These are phyloP conservation scores for Drosophila prosaltans DNA, from an alignment of 1,140 invertebrate genomes.

Conservation along the genomic window DNA sequence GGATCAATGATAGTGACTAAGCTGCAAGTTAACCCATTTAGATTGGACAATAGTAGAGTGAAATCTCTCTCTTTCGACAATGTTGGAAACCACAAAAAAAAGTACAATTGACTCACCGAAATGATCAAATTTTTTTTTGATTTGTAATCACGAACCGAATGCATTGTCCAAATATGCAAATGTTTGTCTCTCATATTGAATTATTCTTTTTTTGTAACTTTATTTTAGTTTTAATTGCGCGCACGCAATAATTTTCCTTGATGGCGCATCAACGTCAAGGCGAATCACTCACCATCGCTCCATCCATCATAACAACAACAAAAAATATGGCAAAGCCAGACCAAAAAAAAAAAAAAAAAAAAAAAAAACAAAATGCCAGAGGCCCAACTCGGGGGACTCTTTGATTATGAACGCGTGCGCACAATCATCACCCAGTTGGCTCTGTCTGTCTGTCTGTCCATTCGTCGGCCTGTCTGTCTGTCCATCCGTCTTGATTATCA, in stretches of 20 bases:
- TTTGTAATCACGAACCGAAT: conserved; percentile 19
- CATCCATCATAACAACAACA: conserved; percentile 70
- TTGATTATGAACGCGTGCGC: conserved; percentile 77
- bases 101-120: conserved; percentile 28
- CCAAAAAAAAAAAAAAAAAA: conserved; percentile 20
- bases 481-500: conserved; percentile 53
- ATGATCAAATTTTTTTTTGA: conserved; percentile 8
- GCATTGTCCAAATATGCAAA: conserved; percentile 49
- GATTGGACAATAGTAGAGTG: neutral
- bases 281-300: conserved; percentile 71
- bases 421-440: conserved; percentile 63
- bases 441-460: conserved; percentile 1
- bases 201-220: conserved; percentile 51
- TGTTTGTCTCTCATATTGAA: conserved; percentile 40
- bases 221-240: conserved; percentile 79
- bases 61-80: neutral
- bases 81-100: neutral
- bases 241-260: conserved; percentile 80
- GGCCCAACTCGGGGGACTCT: conserved; percentile 51
- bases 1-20: too few relatives aligned
- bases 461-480: neutral
- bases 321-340: conserved; percentile 2
- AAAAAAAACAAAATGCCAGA: conserved; percentile 12
- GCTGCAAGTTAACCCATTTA: neutral
- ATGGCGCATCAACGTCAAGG: conserved; percentile 78